Evolutionary conservation across 2,888 invertebrate species (phyloP).

Genomic region (Drosophila formosana): DNA sequence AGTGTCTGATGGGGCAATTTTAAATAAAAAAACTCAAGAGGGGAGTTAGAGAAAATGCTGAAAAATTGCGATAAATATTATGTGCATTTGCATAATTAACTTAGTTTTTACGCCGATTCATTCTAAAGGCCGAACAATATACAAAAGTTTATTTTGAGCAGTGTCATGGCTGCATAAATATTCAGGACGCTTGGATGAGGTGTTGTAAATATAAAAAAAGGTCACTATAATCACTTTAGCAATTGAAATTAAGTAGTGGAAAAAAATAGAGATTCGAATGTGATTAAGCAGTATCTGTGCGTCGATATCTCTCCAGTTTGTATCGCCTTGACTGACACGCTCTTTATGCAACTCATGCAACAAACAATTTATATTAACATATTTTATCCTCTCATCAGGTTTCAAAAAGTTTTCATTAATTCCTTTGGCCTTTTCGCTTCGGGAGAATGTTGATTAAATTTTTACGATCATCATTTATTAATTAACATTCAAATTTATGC

Average conservation of each 20-base stretch:
- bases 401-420: conserved; percentile 22
- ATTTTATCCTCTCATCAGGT: conserved; percentile 15
- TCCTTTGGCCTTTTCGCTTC: conserved; percentile 11
- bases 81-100: conserved; percentile 8
- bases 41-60: neutral
- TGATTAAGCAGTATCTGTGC: neutral
- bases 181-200: too few species aligned
- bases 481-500: conserved; percentile 40
- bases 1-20: conserved; percentile 5
- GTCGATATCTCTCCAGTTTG: neutral
- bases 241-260: neutral
- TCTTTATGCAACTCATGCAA: conserved; percentile 15
- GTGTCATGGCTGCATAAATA: neutral
- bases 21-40: neutral
- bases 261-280: neutral
- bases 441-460: conserved; percentile 50
- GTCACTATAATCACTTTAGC: neutral
- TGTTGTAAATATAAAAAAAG: neutral
- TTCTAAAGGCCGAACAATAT: neutral
- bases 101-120: conserved; percentile 3
- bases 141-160: neutral
- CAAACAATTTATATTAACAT: conserved; percentile 35
- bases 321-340: neutral
- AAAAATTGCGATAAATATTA: conserved; percentile 7
- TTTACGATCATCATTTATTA: conserved; percentile 48